These are phyloP conservation scores for Corvus moneduloides DNA, from an alignment of 2,113 vertebrate genomes.

Conservation along the genomic window DNA sequence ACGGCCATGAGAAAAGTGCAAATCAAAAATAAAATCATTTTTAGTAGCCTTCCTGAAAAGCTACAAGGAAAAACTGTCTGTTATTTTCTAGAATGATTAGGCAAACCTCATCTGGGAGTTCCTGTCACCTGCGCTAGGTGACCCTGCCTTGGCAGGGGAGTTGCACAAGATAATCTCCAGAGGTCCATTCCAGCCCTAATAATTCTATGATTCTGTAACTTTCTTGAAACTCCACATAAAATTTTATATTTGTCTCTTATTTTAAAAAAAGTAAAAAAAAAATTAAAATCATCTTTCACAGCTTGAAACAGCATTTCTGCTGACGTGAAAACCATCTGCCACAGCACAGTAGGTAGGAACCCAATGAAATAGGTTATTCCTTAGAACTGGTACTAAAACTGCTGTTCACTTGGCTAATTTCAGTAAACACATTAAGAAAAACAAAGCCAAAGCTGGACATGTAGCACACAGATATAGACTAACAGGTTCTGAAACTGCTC, in stretches of 20 bases:
- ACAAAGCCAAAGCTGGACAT: neutral
- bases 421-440: neutral
- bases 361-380: neutral
- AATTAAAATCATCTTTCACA: neutral
- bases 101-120: neutral
- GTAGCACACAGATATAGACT: neutral
- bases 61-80: neutral
- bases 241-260: neutral
- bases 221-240: neutral
- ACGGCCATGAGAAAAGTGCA: neutral
- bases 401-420: neutral
- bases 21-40: neutral
- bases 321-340: neutral
- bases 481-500: neutral
- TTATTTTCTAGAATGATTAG: neutral
- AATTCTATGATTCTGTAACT: neutral
- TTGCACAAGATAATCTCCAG: neutral
- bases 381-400: neutral
- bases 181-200: neutral
- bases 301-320: neutral
- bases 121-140: neutral
- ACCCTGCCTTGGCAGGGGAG: neutral
- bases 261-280: neutral
- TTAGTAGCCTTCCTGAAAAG: neutral
- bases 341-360: neutral